Base-by-base conservation (phyloP, 2,888 invertebrate genomes). In the Clunio marinus region DNA sequence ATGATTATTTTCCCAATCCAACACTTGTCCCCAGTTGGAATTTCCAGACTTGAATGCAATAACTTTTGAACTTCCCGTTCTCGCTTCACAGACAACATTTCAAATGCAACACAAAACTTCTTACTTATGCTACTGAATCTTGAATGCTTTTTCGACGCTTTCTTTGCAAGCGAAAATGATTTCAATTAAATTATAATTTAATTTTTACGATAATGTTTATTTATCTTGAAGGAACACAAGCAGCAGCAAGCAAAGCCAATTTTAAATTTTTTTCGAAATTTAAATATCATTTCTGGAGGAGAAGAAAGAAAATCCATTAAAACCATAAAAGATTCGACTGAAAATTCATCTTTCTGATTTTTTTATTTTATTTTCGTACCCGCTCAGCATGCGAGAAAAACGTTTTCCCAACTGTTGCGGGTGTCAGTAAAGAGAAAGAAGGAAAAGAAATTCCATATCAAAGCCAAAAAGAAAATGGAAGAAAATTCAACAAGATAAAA, bases 151-250 rank as follows among this genome's bases (percentile, higher is more conserved):
- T 51, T 51, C 20, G 20, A 8, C 51, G 17, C 51, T 51, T 10
- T 51, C 51, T 4, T 22, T 51, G 7, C 15, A 62, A 13, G 27
- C 13, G 15, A 62, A 62, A 41, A 24, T n/a, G 62, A 62, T 62
- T 63, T 63, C 63, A 63, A 63, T 63, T 63, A 63, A 63, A 63
- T 63, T 63, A 63, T 63, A 63, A 63, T 63, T 63, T 63, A 41
- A 63, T 63, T 63, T 63, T 63, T 63, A 63, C 63, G 63, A 63
- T 45, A 63, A 63, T 63, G 63, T 63, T 63, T 62, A 62, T 62
- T 62, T 63, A 63, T 63, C 63, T 17, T 10, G 60, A 32, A n/a
- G n/a, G n/a, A n/a, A n/a, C n/a, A n/a, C n/a, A n/a, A n/a, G n/a
- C n/a, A 63, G 45, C 27, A 63, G 24, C 15, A 25, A 32, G 20